Evolutionary conservation across 2,797 vertebrate species (phyloP).

Genomic region (Lagocephalus sceleratus): DNA sequence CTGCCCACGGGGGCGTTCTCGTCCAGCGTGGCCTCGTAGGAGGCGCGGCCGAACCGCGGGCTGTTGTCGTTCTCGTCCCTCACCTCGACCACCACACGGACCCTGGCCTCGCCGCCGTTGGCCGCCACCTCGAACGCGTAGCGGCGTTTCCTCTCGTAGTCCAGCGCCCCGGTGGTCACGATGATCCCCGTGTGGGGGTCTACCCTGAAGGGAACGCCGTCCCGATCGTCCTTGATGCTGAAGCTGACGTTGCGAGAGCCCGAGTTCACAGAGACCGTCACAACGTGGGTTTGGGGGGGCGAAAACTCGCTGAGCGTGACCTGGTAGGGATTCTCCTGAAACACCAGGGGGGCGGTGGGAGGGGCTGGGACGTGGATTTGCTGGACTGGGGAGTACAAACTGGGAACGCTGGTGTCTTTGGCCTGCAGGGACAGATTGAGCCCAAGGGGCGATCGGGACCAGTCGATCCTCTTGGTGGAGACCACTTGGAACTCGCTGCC

Average conservation of each 20-base stretch:
- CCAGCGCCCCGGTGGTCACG: conserved; percentile 77
- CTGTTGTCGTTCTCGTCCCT: conserved; percentile 89
- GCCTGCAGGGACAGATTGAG: conserved; percentile 92
- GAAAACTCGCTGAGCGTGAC: conserved; percentile 87
- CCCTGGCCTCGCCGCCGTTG: conserved; percentile 71
- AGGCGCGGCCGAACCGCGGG: conserved; percentile 80
- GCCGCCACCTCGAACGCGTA: conserved; percentile 86
- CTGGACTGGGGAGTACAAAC: conserved; percentile 76
- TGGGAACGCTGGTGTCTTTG: conserved; percentile 78
- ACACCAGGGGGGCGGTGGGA: conserved; percentile 74
- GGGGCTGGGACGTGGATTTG: conserved; percentile 81
- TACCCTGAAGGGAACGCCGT: conserved; percentile 83
- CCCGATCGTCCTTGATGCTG: conserved; percentile 76
- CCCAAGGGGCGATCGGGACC: conserved; percentile 82
- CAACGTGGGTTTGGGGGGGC: conserved; percentile 83
- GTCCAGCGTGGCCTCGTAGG: conserved; percentile 81
- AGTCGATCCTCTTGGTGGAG: conserved; percentile 83
- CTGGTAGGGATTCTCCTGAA: conserved; percentile 82
- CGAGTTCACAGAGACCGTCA: conserved; percentile 75
- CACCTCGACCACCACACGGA: conserved; percentile 79
- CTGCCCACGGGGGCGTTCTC: conserved; percentile 88
- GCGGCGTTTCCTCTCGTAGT: conserved; percentile 78
- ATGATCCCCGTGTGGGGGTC: conserved; percentile 86
- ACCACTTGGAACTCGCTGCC: conserved; percentile 85
- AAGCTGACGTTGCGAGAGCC: conserved; percentile 79